A percentile compares a stretch with the other conserved stretches of the same genome.
Conservation (phyloP, 2,797 vertebrate genomes). For the Coendou prehensilis region DNA sequence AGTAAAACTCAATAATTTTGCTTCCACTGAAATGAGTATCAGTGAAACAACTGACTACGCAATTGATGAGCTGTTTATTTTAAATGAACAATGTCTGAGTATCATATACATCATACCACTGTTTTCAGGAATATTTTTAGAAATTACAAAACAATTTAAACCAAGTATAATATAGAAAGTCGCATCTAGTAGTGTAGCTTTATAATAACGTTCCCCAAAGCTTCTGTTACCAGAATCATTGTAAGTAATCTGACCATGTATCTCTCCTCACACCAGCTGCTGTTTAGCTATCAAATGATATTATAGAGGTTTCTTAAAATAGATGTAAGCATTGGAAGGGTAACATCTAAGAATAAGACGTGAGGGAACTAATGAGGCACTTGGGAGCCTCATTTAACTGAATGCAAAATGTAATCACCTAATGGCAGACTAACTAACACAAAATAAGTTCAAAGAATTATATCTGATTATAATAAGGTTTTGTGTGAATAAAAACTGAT, state of each 20-base stretch:
- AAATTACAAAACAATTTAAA: not conserved
- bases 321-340: not conserved
- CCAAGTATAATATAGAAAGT: constrained; percentile 5
- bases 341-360: constrained; percentile 24
- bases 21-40: not conserved
- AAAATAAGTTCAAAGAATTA: constrained; percentile 36
- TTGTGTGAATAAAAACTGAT: constrained; percentile 68
- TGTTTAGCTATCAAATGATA: not conserved
- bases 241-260: not conserved
- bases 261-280: not conserved
- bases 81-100: not conserved
- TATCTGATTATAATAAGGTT: constrained; percentile 59
- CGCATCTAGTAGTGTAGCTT: not conserved
- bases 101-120: not conserved
- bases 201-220: not conserved
- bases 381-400: not conserved
- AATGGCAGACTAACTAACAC: constrained; percentile 58
- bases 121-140: constrained; percentile 22
- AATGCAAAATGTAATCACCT: constrained; percentile 71
- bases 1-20: not conserved
- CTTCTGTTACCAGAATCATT: not conserved
- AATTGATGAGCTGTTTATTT: not conserved
- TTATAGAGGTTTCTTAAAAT: constrained; percentile 41
- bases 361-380: constrained; percentile 27
- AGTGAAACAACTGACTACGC: not conserved